Base-by-base conservation (phyloP, 2,888 invertebrate genomes). In the Dynastes hyllus region DNA sequence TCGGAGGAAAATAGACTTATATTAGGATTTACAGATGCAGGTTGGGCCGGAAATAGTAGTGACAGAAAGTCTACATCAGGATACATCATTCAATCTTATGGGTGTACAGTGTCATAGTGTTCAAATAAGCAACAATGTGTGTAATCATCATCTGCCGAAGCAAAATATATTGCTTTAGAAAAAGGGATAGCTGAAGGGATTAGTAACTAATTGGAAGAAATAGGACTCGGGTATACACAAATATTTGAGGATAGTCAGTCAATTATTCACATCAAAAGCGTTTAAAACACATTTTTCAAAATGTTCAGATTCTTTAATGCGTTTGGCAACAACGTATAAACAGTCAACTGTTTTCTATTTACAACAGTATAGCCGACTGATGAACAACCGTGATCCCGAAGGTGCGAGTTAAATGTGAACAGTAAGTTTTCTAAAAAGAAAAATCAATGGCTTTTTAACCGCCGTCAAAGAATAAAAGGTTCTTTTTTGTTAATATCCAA, bases 151-250 rank as follows among this genome's bases (percentile, higher is more conserved):
- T 85, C 85, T 0, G 87, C 86, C 4, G 87, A 87, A 81, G 84
- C 87, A 0, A 86, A 88, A 80, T 86, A 86, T 79, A 79, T 87
- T 2, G 86, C 87, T 2, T 77, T 87, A 27, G 82, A 84, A 6
- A 79, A 76, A 27, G 84, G 83, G 8, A 22, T 81, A 5, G 73
- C 80, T n/a, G 86, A 87, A 76, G 73, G 82, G 85, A 50, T 86
- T 9, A 81, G 76, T 77, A 80, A 80, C 45, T 55, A 87, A 9
- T 61, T 87, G 27, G 22, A 70, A 2, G 85, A 86, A 45, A 76
- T 86, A 67, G 73, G 58, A 22, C 22, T 22, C 22, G 61, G 27
- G 45, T 63, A 45, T 6, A 29, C 55, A 32, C 32, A 66, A 50
- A 55, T 81, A 63, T 80, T 53, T 71, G 79, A 79, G 71, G 80